A percentile compares a stretch with the other conserved stretches of the same genome.
These are phyloP conservation scores for Tragulus kanchil DNA, from an alignment of 2,113 vertebrate species.

Conservation along the genomic window DNA sequence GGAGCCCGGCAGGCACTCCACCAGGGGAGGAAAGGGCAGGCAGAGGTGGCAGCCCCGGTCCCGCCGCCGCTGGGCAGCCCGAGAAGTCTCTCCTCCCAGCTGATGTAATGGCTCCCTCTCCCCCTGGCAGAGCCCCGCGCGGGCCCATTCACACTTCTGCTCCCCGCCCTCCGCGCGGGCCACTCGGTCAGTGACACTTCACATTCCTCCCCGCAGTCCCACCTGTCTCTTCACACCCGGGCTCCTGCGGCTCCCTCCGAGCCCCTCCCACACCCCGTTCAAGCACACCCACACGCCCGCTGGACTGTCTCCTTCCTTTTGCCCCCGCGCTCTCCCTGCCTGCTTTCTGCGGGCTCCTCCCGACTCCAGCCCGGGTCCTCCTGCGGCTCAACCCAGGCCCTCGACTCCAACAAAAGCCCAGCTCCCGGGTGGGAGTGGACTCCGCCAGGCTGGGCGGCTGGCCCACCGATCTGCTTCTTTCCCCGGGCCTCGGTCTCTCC, in stretches of 20 bases:
- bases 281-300: not conserved
- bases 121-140: not conserved
- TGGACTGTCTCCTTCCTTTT: not conserved
- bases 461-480: not conserved
- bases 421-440: not conserved
- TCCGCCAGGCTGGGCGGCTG: not conserved
- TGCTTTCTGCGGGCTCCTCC: not conserved
- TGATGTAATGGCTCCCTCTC: not conserved
- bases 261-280: conserved; percentile 55
- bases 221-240: conserved; percentile 65
- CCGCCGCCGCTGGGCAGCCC: not conserved
- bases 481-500: conserved; percentile 16
- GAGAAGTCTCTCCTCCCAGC: not conserved
- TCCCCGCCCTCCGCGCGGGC: not conserved
- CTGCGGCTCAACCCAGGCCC: not conserved
- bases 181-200: conserved; percentile 51
- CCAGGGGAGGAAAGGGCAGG: not conserved
- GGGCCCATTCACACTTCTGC: not conserved
- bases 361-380: not conserved
- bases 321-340: not conserved
- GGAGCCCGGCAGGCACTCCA: not conserved
- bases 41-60: not conserved
- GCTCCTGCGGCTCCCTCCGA: not conserved
- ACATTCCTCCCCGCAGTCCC: conserved; percentile 76
- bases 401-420: not conserved